Base-by-base conservation (phyloP, 2,888 invertebrate species). In the Nasonovia ribisnigri region DNA sequence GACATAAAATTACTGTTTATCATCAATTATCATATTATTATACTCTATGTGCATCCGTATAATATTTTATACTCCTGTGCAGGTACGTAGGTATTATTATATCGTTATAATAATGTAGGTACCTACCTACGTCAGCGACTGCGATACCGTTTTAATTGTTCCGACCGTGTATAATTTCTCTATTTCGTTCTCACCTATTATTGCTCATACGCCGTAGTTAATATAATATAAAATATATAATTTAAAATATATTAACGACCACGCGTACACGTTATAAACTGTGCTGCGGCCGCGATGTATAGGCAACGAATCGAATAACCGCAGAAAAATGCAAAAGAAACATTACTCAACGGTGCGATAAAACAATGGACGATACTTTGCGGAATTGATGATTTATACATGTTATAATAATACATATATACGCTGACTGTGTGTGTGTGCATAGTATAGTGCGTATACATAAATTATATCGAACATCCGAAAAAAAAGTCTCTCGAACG, bases 131-230 rank as follows among this genome's bases (percentile, higher is more conserved):
- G 43, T 8, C 36, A 16, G 5, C n/a, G 48, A 10, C 84, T 3
- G 89, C 90, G 84, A 93, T 90, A 84, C 90, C 93, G 89, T 93
- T 93, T 90, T 90, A 90, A 93, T 90, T 86, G 93, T 93, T 84
- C 77, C 36, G 29, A 29, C 26, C 43, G 88, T n/a, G 24, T 36
- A 42, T 6, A 43, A 67, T 57, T 89, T 89, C 77, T n/a, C 42
- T 46, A 6, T 67, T 77, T 26, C 77, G 29, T 77, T 43, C 84
- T 43, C 54, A 42, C 77, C 77, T 77, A n/a, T n/a, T 91, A 48
- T 84, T 42, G 51, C 48, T 91, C 60, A 46, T 60, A 89, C 89
- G 57, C 43, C 29, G 36, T 3, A 77, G 67, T 67, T 36, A n/a
- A n/a, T 67, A n/a, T 5, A 54, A 5, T 77, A 77, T 36, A 36